Conservation (phyloP, 2,113 vertebrate species). For the Andinoacara biseriatus region DNA sequence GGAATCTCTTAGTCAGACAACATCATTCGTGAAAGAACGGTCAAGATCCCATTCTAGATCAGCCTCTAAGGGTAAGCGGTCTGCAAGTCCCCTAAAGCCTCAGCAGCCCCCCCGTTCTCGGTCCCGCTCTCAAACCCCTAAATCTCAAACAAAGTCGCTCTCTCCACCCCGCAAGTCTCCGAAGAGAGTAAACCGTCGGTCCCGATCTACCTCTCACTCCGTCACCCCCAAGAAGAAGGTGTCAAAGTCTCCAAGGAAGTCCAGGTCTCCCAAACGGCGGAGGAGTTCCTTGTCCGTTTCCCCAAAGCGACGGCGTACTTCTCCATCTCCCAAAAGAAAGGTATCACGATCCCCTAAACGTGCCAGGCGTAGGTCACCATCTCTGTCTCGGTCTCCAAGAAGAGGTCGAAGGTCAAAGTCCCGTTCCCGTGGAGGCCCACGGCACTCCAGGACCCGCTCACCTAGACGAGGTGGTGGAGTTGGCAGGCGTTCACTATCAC, state of each 20-base stretch:
- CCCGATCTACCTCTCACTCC: conserved; percentile 68
- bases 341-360: conserved; percentile 68
- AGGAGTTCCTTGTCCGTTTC: conserved; percentile 61
- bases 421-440: conserved; percentile 68
- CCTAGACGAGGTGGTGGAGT: conserved; percentile 57
- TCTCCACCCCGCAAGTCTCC: conserved; percentile 49
- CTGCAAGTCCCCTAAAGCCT: conserved; percentile 52
- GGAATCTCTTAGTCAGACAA: conserved; percentile 23
- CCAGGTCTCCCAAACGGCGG: conserved; percentile 70
- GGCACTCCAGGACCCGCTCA: conserved; percentile 74
- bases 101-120: conserved; percentile 56
- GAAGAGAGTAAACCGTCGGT: conserved; percentile 43
- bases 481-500: conserved; percentile 75
- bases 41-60: conserved; percentile 59
- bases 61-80: conserved; percentile 54
- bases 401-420: conserved; percentile 70
- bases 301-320: conserved; percentile 58
- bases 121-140: conserved; percentile 64
- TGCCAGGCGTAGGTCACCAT: conserved; percentile 56
- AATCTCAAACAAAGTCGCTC: conserved; percentile 55
- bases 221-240: conserved; percentile 70
- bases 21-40: conserved; percentile 28
- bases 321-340: conserved; percentile 62
- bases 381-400: conserved; percentile 69
- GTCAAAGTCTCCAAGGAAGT: conserved; percentile 73